These are phyloP conservation scores for Genyomyrus donnyi DNA, from an alignment of 2,113 vertebrate species.

Conservation along the genomic window DNA sequence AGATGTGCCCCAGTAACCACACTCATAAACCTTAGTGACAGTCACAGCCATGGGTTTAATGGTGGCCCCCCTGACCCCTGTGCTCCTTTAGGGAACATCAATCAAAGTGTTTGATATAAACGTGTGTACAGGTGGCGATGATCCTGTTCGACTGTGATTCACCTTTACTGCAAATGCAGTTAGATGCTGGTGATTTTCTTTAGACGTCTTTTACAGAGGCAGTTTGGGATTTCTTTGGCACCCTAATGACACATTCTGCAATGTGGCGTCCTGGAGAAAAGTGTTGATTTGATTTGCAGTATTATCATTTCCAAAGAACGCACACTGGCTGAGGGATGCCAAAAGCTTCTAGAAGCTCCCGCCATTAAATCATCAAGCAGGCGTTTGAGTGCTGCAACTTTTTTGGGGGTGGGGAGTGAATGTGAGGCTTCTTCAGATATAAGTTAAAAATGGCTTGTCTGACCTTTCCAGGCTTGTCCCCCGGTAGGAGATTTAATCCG, in stretches of 20 bases:
- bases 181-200: background rate
- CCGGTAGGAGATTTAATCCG: background rate
- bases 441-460: background rate
- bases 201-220: background rate
- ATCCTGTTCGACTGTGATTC: background rate
- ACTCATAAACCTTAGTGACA: constrained; percentile 4
- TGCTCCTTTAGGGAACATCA: background rate
- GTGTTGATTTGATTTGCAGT: background rate
- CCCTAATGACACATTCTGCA: background rate
- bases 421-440: background rate
- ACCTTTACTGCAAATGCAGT: background rate
- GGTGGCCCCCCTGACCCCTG: background rate
- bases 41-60: background rate
- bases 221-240: background rate
- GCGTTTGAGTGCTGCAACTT: background rate
- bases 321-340: background rate
- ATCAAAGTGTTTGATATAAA: background rate
- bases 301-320: background rate
- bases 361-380: background rate
- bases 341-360: background rate
- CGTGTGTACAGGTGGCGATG: background rate
- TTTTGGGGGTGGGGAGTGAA: background rate
- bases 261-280: background rate
- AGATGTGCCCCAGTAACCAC: background rate
- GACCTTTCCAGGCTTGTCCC: constrained; percentile 5